Conservation (phyloP, 2,888 invertebrate genomes). For the Drosophila kanekoi region DNA sequence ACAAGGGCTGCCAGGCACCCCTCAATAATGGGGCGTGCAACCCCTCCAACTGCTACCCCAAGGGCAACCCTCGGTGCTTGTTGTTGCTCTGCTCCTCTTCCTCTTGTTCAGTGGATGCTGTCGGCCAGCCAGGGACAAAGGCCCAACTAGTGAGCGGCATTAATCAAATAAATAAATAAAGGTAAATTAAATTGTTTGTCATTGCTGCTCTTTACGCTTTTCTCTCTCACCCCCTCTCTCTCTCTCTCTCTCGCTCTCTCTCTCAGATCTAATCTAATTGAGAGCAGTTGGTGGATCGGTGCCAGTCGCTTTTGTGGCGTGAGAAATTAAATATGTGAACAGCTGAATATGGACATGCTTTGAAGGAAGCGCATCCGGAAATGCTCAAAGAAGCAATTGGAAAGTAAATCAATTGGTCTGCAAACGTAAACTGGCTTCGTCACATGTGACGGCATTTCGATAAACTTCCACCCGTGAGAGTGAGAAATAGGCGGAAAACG, state of each 20-base stretch:
- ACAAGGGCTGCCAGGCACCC: constrained; percentile 38
- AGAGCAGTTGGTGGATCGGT: background rate
- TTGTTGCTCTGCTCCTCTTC: background rate
- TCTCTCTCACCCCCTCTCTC: background rate
- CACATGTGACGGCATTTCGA: no score
- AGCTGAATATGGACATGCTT: background rate
- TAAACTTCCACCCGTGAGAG: no score
- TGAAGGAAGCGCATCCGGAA: constrained; percentile 1
- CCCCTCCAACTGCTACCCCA: constrained; percentile 13
- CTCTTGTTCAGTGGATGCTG: constrained; percentile 34
- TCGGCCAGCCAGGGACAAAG: constrained; percentile 19
- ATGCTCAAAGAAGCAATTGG: background rate
- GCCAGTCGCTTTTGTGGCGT: background rate
- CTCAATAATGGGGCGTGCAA: constrained; percentile 8
- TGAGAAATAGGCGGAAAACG: no score
- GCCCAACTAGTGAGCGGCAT: constrained; percentile 29
- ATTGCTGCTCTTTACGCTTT: constrained; percentile 22
- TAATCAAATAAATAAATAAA: constrained; percentile 53
- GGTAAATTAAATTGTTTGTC: constrained; percentile 46
- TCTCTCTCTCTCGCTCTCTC: background rate
- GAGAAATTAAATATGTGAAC: background rate
- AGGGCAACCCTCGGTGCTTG: constrained; percentile 9
- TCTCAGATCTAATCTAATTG: constrained; percentile 4
- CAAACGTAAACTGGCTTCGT: background rate
- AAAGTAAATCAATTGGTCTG: background rate